phyloP scores from a whole-genome alignment of 2,888 invertebrate species.

The Cephus runcator region DNA sequence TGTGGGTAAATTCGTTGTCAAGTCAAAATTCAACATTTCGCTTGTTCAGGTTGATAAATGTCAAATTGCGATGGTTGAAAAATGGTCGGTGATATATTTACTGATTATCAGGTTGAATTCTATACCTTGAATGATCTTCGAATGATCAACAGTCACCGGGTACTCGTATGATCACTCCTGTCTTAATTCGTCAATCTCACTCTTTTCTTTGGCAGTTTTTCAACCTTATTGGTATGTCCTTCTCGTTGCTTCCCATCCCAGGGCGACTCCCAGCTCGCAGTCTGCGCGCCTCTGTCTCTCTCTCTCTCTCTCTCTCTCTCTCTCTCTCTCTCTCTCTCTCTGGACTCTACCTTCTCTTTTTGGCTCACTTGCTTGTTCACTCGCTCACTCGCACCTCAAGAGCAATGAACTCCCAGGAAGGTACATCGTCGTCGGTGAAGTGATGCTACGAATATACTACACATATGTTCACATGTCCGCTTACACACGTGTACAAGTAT shows the following conservation, averaged over 20 bases:
- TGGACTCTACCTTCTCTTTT: neutral
- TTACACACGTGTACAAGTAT: conserved; percentile 22
- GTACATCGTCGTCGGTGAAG: conserved; percentile 61
- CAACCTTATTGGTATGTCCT: neutral
- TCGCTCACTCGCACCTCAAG: conserved; percentile 50
- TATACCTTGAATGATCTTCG: conserved; percentile 15
- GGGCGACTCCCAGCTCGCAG: conserved; percentile 28
- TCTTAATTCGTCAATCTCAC: conserved; percentile 12
- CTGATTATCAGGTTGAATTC: neutral
- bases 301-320: conserved; percentile 11
- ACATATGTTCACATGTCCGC: conserved; percentile 14
- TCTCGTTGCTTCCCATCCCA: conserved; percentile 16
- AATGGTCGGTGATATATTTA: neutral
- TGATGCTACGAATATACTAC: conserved; percentile 57
- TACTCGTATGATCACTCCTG: neutral
- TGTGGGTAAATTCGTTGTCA: no score
- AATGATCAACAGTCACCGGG: conserved; percentile 52
- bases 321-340: conserved; percentile 26
- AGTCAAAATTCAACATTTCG: neutral
- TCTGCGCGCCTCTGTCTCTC: conserved; percentile 24
- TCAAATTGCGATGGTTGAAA: neutral
- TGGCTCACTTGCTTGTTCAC: conserved; percentile 15
- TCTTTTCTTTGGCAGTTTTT: conserved; percentile 12
- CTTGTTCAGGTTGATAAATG: neutral
- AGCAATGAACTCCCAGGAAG: conserved; percentile 62